phyloP scores from a whole-genome alignment of 2,797 vertebrate genomes.

The Xiphophorus birchmanni region DNA sequence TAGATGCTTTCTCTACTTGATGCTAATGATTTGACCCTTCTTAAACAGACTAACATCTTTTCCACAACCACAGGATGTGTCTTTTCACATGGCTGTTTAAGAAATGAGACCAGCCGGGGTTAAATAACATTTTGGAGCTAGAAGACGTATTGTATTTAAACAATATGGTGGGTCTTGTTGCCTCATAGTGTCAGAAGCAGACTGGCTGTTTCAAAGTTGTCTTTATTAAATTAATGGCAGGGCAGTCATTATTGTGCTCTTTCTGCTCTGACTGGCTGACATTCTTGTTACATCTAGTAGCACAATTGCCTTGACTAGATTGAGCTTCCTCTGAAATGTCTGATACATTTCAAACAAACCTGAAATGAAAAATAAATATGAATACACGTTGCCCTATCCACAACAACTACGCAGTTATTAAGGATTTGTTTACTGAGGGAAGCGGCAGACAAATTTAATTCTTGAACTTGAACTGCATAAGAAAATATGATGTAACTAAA shows the following conservation, averaged over 20 bases:
- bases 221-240: neutral
- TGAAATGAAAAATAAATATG: neutral
- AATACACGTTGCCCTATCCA: neutral
- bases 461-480: neutral
- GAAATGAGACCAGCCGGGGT: neutral
- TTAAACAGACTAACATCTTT: neutral
- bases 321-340: neutral
- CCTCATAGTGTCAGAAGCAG: neutral
- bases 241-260: neutral
- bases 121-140: neutral
- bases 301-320: neutral
- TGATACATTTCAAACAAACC: neutral
- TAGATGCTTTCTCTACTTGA: neutral
- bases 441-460: neutral
- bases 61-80: neutral
- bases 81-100: neutral
- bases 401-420: neutral
- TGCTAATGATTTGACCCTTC: neutral
- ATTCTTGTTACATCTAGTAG: neutral
- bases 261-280: neutral
- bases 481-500: constrained; percentile 3
- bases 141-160: neutral
- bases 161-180: neutral
- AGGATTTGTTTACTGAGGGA: neutral
- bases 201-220: neutral